A percentile compares a stretch with the other conserved stretches of the same genome.
phyloP scores from a whole-genome alignment of 2,797 vertebrate species.

The Mastacembelus armatus region DNA sequence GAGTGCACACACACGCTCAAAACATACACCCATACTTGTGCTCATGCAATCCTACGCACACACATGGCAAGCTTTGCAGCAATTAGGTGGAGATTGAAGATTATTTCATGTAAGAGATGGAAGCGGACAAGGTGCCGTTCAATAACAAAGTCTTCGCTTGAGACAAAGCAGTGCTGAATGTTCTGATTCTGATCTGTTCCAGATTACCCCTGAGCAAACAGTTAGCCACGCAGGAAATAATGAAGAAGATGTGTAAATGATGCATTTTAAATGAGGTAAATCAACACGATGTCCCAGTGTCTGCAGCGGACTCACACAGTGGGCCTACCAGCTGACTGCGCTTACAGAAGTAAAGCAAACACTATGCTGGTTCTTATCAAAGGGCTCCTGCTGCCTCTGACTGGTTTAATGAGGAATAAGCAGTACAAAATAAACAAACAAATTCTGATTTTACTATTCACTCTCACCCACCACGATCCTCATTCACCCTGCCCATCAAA shows the following conservation, averaged over 20 bases:
- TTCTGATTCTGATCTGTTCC: conserved; percentile 39
- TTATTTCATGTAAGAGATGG: conserved; percentile 45
- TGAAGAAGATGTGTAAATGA: conserved; percentile 35
- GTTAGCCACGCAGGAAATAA: conserved; percentile 28
- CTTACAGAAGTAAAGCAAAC: conserved; percentile 73
- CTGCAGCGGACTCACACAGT: conserved; percentile 63
- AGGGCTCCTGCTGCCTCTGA: conserved; percentile 73
- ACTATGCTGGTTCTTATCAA: conserved; percentile 72
- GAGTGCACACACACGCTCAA: conserved; percentile 20
- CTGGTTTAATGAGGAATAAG: conserved; percentile 81
- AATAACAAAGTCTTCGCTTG: conserved; percentile 19
- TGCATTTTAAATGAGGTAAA: conserved; percentile 58
- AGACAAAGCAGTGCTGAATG: conserved; percentile 28
- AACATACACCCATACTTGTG: not conserved
- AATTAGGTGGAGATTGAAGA: conserved; percentile 59
- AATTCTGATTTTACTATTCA: conserved; percentile 59
- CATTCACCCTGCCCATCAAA: conserved; percentile 62
- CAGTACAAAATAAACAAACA: conserved; percentile 71
- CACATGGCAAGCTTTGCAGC: conserved; percentile 42
- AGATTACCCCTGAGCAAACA: conserved; percentile 47
- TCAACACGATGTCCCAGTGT: conserved; percentile 45
- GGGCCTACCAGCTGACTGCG: conserved; percentile 57
- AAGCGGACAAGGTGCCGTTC: conserved; percentile 40
- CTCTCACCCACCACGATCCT: not conserved
- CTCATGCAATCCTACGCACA: conserved; percentile 35